These are phyloP conservation scores for Ammodytes marinus DNA, from an alignment of 2,113 vertebrate genomes.

Conservation along the genomic window DNA sequence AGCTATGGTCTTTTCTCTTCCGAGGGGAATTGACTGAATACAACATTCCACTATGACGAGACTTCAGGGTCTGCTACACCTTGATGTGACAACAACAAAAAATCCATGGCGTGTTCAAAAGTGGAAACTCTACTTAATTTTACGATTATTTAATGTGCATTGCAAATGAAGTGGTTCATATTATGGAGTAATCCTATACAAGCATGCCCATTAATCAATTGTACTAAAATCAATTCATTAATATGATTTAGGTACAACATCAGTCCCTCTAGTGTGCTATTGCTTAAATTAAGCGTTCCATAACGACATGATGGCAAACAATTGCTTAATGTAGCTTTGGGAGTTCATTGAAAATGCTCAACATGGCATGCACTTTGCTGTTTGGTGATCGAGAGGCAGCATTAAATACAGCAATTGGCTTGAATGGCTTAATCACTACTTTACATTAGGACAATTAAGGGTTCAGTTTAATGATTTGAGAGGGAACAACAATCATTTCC, in stretches of 20 bases:
- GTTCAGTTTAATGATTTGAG: conserved; percentile 30
- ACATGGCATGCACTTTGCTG: not conserved
- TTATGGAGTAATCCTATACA: no score
- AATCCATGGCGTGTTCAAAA: conserved; percentile 1
- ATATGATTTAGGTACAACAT: no score
- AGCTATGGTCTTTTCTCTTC: not conserved
- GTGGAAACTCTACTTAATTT: not conserved
- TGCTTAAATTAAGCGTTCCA: not conserved
- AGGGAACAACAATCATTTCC: conserved; percentile 33
- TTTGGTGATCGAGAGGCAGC: not conserved
- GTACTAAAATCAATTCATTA: no score
- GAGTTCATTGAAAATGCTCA: not conserved
- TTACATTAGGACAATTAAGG: conserved; percentile 48
- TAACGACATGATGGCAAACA: no score
- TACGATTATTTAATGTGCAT: no score
- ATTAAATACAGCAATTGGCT: not conserved
- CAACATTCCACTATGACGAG: not conserved
- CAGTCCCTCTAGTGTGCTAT: not conserved
- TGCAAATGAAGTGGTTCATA: no score
- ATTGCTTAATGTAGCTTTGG: not conserved
- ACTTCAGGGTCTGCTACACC: not conserved
- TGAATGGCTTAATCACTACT: not conserved
- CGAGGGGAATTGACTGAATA: not conserved
- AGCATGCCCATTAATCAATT: no score
- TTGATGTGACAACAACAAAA: not conserved